Conservation (phyloP, 2,888 invertebrate species). For the Gymnoscelis rufifasciata region DNA sequence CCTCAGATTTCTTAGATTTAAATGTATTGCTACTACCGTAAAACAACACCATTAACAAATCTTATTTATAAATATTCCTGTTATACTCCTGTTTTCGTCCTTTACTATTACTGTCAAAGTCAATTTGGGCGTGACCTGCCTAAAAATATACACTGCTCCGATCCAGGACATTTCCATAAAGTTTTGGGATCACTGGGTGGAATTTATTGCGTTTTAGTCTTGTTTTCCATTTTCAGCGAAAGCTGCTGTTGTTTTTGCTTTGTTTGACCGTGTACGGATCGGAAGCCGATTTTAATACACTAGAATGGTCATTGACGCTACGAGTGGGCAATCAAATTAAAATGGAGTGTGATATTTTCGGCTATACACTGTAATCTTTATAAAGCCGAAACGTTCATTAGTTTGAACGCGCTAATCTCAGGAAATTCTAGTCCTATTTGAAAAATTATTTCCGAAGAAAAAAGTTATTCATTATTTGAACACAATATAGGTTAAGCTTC, state of each 20-base stretch:
- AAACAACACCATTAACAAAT: too few relatives aligned
- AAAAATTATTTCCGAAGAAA: too few relatives aligned
- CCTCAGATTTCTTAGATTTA: too few relatives aligned
- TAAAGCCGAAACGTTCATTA: neutral
- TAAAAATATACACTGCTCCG: neutral
- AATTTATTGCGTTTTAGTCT: slow-evolving; percentile 11
- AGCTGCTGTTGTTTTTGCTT: slow-evolving; percentile 6
- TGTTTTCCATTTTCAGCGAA: slow-evolving; percentile 7
- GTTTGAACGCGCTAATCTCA: too few relatives aligned
- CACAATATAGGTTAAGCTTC: too few relatives aligned
- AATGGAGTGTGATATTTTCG: neutral
- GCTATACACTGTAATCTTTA: too few relatives aligned
- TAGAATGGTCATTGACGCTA: neutral
- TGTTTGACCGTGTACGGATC: slow-evolving; percentile 1
- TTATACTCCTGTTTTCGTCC: too few relatives aligned
- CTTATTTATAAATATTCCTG: too few relatives aligned
- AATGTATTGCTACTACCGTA: too few relatives aligned
- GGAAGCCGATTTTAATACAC: neutral
- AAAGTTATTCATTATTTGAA: too few relatives aligned
- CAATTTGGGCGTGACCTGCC: neutral
- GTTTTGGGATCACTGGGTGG: slow-evolving; percentile 29
- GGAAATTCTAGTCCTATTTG: too few relatives aligned
- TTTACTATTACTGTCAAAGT: too few relatives aligned
- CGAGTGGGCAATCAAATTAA: neutral
- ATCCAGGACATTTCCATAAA: slow-evolving; percentile 21